A percentile compares a stretch with the other conserved stretches of the same genome.
Conservation (phyloP, 2,888 invertebrate genomes). For the Odontothrips loti region DNA sequence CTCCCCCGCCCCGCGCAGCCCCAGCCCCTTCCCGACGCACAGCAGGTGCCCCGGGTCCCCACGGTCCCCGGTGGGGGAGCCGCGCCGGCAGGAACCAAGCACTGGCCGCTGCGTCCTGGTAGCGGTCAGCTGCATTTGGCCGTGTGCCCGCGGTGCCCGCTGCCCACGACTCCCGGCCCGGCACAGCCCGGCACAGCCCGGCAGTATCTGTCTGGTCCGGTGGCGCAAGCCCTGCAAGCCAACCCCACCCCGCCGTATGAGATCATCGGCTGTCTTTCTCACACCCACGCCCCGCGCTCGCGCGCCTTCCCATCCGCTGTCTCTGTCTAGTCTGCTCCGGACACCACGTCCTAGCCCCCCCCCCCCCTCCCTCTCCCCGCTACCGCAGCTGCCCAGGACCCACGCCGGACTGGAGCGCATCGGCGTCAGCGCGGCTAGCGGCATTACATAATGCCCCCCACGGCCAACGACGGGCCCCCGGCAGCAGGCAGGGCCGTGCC, state of each 20-base stretch:
- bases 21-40: too few relatives aligned
- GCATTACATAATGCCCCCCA: not conserved
- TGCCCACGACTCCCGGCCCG: too few relatives aligned
- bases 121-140: too few relatives aligned
- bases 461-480: not conserved
- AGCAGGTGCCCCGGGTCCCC: too few relatives aligned
- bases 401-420: not conserved
- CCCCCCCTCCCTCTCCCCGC: not conserved
- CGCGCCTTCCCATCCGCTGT: not conserved
- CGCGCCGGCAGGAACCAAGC: too few relatives aligned
- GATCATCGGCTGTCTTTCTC: not conserved
- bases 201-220: not conserved
- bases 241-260: not conserved
- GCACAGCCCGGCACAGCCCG: not conserved
- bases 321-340: too few relatives aligned
- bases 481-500: not conserved
- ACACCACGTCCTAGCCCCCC: too few relatives aligned
- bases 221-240: slow-evolving; percentile 1
- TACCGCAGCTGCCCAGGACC: not conserved
- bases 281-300: not conserved
- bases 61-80: too few relatives aligned
- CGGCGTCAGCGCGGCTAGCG: not conserved
- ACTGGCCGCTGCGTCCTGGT: too few relatives aligned
- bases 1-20: too few relatives aligned
- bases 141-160: too few relatives aligned